phyloP scores from a whole-genome alignment of 2,888 invertebrate species.

The Lysandra coridon region DNA sequence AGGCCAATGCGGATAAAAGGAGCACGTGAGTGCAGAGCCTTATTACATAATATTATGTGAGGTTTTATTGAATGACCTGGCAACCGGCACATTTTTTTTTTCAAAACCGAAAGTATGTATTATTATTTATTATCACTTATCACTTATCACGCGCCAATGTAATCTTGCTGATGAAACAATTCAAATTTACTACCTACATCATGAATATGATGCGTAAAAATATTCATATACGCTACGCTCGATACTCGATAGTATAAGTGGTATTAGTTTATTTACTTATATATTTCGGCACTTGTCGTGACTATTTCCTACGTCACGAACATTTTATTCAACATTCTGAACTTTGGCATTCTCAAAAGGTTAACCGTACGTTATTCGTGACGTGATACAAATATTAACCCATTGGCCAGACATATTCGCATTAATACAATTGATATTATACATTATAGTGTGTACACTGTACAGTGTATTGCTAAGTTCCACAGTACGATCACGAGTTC shows the following conservation, averaged over 20 bases:
- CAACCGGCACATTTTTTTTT: background rate
- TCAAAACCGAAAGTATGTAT: background rate
- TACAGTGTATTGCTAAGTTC: background rate
- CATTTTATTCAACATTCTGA: background rate
- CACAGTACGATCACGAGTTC: background rate
- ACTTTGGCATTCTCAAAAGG: slow-evolving; percentile 4
- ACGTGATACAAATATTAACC: slow-evolving; percentile 1
- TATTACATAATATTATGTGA: slow-evolving; percentile 7
- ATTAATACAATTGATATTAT: background rate
- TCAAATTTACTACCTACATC: background rate
- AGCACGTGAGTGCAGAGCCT: background rate
- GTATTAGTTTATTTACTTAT: background rate
- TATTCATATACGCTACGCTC: background rate
- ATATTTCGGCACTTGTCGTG: background rate
- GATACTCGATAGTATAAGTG: background rate
- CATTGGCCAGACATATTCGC: background rate
- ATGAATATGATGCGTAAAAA: background rate
- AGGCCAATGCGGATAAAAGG: background rate
- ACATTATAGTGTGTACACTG: background rate
- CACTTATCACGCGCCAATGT: background rate
- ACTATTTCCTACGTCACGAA: background rate
- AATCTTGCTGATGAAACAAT: background rate
- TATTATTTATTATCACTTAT: background rate
- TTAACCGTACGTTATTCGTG: background rate
- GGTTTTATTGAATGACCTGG: background rate